Conservation (phyloP, 2,797 vertebrate genomes). For the Epinephelus coioides region DNA sequence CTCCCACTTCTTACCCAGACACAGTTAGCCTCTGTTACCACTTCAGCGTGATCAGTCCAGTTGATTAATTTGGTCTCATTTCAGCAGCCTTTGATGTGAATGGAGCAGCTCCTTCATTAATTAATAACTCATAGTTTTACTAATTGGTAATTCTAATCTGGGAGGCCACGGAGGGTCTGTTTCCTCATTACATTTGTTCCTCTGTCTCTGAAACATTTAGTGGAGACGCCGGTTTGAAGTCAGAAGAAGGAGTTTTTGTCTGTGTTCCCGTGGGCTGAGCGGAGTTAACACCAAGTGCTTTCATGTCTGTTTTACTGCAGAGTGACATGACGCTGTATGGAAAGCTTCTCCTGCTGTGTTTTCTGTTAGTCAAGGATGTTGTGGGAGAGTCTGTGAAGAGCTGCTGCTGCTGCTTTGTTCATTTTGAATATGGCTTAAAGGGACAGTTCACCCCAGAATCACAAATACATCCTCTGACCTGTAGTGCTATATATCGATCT, state of each 20-base stretch:
- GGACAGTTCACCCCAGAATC: too few species aligned
- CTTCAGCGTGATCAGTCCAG: conserved; percentile 11
- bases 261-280: conserved; percentile 21
- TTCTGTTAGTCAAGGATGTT: conserved; percentile 21
- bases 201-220: conserved; percentile 39
- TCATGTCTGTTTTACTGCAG: conserved; percentile 27
- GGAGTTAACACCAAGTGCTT: conserved; percentile 19
- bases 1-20: not conserved
- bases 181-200: conserved; percentile 26
- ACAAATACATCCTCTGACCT: too few species aligned
- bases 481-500: too few species aligned
- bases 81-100: conserved; percentile 46
- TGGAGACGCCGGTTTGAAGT: conserved; percentile 28
- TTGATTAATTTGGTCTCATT: conserved; percentile 38
- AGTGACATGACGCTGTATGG: conserved; percentile 24
- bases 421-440: not conserved
- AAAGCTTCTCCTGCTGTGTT: conserved; percentile 18
- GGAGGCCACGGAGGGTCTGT: conserved; percentile 21
- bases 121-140: conserved; percentile 41
- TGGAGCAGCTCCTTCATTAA: conserved; percentile 23
- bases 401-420: conserved; percentile 30
- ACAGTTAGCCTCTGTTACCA: conserved; percentile 28
- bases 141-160: conserved; percentile 37
- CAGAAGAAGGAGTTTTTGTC: conserved; percentile 23
- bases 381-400: conserved; percentile 28